Base-by-base conservation (phyloP, 2,888 invertebrate species). In the Unio delphinus region DNA sequence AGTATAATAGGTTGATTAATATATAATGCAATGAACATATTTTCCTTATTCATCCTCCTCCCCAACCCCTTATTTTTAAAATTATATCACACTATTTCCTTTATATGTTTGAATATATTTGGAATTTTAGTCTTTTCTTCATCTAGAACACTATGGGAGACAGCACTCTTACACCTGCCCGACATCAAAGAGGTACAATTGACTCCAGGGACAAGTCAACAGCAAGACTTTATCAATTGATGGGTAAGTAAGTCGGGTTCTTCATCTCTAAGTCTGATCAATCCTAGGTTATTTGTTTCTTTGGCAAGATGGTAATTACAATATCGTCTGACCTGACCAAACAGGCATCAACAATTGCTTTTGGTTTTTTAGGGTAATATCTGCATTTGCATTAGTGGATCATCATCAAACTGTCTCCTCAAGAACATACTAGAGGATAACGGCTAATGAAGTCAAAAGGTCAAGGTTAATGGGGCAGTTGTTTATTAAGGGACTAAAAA, bases 171-270 rank as follows among this genome's bases (percentile, higher is more conserved):
- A 81, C 78, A n/a, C 72, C 80, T 1, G 74, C 79, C 55, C 82
- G 79, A 64, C 82, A 86, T 67, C 77, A 86, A 61, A 71, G 88
- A 55, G 84, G 82, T n/a, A 87, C 87, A 0, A 76, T 89, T 1
- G 89, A 89, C 73, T 86, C 87, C 7, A 75, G 88, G 26, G 87
- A 89, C 71, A 83, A 79, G 67, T 83, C 83, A 61, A 78, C 86
- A 55, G 78, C 80, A 20, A 68, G 83, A 54, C 75, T 88, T 4
- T 79, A 87, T 68, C 72, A 82, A 8, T 73, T 86, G 66, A 70
- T 88, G 59, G 81, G 87, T 87, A 80, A 69, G 67, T 23, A 28
- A 28, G 57, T 55, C 15, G 4, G 26, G 20, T 26, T 58, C 11
- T 23, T 11, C 26, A 58, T 58, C 8, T 8, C n/a, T 30, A 45